These are phyloP conservation scores for Mesocricetus auratus DNA, from an alignment of 2,113 vertebrate species.

Conservation along the genomic window DNA sequence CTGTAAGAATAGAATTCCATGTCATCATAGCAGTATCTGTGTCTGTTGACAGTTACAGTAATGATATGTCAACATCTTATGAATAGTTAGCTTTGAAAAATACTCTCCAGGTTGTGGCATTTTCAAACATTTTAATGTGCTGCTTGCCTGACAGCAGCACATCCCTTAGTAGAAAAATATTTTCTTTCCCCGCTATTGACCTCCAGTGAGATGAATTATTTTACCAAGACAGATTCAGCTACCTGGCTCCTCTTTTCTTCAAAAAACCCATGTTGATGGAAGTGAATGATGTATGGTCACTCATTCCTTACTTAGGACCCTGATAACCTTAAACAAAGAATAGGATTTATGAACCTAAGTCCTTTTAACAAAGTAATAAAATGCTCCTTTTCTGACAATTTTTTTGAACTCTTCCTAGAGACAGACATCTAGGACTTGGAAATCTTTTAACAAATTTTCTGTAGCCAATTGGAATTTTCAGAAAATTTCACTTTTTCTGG, in stretches of 20 bases:
- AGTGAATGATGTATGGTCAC: background rate
- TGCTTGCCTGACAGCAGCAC: constrained; percentile 59
- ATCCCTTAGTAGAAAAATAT: constrained; percentile 73
- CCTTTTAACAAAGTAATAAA: constrained; percentile 13
- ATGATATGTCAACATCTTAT: constrained; percentile 81
- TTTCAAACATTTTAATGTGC: constrained; percentile 71
- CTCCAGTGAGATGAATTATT: constrained; percentile 68
- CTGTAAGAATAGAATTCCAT: constrained; percentile 67
- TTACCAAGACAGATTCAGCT: constrained; percentile 37
- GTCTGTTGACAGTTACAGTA: constrained; percentile 78
- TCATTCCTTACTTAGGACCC: constrained; percentile 12
- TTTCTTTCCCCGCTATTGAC: constrained; percentile 70
- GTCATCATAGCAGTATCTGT: constrained; percentile 64
- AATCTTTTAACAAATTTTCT: background rate
- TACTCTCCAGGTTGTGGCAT: constrained; percentile 73
- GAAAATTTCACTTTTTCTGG: background rate
- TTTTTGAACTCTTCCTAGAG: constrained; percentile 25
- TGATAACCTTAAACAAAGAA: constrained; percentile 35
- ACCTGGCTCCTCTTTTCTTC: background rate
- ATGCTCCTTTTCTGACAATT: background rate
- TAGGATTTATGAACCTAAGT: background rate
- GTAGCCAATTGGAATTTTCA: background rate
- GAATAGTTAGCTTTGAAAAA: constrained; percentile 83
- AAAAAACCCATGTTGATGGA: background rate
- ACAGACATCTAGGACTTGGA: background rate